Evolutionary conservation across 1,140 invertebrate species (phyloP), one percentile per base, ranked within the genome.

Genomic region (Anastrepha obliqua): DNA sequence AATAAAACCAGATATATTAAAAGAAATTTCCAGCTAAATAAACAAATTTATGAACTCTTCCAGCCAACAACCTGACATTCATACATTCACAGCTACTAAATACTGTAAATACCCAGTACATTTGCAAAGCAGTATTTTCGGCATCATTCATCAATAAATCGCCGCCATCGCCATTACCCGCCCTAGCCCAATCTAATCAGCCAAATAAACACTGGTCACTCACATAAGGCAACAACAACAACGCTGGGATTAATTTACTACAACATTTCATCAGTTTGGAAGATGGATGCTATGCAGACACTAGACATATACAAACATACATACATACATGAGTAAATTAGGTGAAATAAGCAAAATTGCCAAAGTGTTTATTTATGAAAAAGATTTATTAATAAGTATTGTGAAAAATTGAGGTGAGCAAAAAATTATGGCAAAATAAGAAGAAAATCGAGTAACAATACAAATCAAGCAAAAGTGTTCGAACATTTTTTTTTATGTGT

Each of bases 131-230:
- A 81, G n/a, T 55, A 81, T 81, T 81, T 81, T 81, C 74, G 55
- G n/a, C 47, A 81, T 81, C 74, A 81, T 81, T 81, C 74, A 81
- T 81, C 74, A 81, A 81, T 81, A 9, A 20, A 47, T 42, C n/a
- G 47, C 44, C 74, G 15, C 6, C 47, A 47, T 81, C n/a, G 44
- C 15, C 47, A 47, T 55, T 9, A 13, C 74, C 44, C 7, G 74
- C 74, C 47, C 55, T 81, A 9, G 42, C 15, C 74, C 74, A 29
- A 74, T 3, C 74, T n/a, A 51, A 81, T 51, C 51, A 81, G 44
- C 47, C 44, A 81, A 81, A 81, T 81, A 81, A 81, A 81, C 74
- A 81, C n/a, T 58, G 74, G 47, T 51, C 74, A 81, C 42, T 74
- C 44, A 74, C n/a, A 9, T n/a, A 78, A 78, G 11, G 7, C 47